Conservation (phyloP, 2,113 vertebrate genomes). For the Melanocharis versteri region DNA sequence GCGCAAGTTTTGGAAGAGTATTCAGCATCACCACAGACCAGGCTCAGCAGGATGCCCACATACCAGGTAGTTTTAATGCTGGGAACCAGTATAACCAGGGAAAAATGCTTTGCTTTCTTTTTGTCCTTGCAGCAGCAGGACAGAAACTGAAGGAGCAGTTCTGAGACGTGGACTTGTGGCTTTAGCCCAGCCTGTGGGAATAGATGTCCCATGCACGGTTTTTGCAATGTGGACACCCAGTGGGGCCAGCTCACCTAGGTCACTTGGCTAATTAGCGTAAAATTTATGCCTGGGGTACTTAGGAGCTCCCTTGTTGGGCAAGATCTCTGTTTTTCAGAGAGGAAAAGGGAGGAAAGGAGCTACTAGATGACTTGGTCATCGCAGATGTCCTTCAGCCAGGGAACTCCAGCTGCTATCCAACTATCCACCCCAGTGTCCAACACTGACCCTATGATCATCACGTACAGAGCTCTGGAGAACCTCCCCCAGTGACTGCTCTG, state of each 20-base stretch:
- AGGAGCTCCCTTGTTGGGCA: accelerated
- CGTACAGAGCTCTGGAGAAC: not conserved
- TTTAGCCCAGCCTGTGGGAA: not conserved
- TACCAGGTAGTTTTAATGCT: not conserved
- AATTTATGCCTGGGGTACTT: not conserved
- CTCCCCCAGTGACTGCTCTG: not conserved
- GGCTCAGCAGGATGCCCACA: not conserved
- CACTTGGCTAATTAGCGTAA: not conserved
- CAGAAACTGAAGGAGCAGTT: not conserved
- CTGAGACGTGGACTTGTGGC: not conserved
- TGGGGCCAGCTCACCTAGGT: not conserved
- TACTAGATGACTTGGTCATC: not conserved
- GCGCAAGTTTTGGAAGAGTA: not conserved
- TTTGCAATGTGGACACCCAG: not conserved
- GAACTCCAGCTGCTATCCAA: not conserved
- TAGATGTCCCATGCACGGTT: not conserved
- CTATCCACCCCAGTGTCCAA: not conserved
- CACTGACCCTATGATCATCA: accelerated
- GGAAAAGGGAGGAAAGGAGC: not conserved
- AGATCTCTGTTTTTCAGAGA: not conserved
- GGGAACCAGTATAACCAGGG: not conserved
- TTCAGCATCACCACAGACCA: not conserved
- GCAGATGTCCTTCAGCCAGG: not conserved
- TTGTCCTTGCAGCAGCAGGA: not conserved
- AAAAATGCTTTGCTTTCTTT: not conserved